Percentiles rank a stretch among this genome's conserved stretches.
Evolutionary conservation across 2,797 vertebrate genomes (phyloP).

Genomic region (Cephalopachus bancanus): DNA sequence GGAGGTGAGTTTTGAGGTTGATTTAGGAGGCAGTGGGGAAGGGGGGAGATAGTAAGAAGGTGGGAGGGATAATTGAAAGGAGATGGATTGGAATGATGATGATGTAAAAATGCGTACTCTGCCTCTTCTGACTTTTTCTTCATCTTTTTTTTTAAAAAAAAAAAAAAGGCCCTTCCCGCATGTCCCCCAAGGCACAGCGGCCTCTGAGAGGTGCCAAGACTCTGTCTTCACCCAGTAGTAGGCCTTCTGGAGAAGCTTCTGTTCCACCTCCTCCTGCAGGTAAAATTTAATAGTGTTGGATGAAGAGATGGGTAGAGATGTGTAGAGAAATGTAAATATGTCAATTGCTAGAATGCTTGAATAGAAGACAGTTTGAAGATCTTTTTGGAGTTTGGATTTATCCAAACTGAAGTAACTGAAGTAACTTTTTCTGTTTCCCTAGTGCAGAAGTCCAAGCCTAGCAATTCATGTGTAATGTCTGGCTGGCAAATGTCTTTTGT

Average conservation of each 20-base stretch:
- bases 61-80: neutral
- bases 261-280: slow-evolving; percentile 85
- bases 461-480: neutral
- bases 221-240: slow-evolving; percentile 86
- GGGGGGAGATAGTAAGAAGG: neutral
- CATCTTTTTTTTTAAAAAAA: slow-evolving; percentile 39
- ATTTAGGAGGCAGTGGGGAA: neutral
- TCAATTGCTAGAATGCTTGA: neutral
- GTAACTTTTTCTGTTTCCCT: neutral
- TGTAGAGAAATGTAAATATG: neutral
- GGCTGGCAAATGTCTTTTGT: neutral
- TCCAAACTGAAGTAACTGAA: no score
- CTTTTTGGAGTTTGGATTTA: neutral
- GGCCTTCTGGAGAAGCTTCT: slow-evolving; percentile 85
- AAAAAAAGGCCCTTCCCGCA: slow-evolving; percentile 90
- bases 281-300: slow-evolving; percentile 49
- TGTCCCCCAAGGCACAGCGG: slow-evolving; percentile 93
- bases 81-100: neutral
- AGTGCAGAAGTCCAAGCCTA: neutral
- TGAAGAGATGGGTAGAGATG: neutral
- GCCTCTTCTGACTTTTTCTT: slow-evolving; percentile 46
- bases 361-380: neutral
- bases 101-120: neutral
- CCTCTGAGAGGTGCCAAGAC: slow-evolving; percentile 89
- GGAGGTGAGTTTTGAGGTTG: slow-evolving; percentile 83